phyloP scores from a whole-genome alignment of 1,140 invertebrate genomes.

The Polyergus mexicanus region DNA sequence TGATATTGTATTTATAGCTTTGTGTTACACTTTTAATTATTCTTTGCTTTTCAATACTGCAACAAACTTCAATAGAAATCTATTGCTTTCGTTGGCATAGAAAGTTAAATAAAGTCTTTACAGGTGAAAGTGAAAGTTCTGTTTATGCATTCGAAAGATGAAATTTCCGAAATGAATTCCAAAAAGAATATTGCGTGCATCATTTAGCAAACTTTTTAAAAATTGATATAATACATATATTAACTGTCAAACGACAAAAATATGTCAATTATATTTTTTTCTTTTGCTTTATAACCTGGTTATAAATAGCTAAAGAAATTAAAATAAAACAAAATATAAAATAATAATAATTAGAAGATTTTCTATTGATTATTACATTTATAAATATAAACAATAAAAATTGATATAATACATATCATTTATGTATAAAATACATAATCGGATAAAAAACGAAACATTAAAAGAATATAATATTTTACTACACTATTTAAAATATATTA shows the following conservation, averaged over 20 bases:
- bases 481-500: background rate
- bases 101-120: background rate
- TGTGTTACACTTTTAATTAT: conserved; percentile 5
- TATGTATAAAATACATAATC: too few relatives aligned
- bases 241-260: too few relatives aligned
- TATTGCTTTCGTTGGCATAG: background rate
- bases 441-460: background rate
- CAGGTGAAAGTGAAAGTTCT: background rate
- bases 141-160: background rate
- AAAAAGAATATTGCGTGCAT: background rate
- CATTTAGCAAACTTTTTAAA: background rate
- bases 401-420: background rate
- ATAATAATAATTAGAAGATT: too few relatives aligned
- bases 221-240: background rate
- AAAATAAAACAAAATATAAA: too few relatives aligned
- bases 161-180: background rate
- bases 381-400: too few relatives aligned
- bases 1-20: background rate
- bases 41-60: background rate
- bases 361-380: too few relatives aligned
- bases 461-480: background rate
- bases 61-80: background rate
- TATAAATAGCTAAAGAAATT: too few relatives aligned
- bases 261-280: too few relatives aligned
- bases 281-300: too few relatives aligned